phyloP scores from a whole-genome alignment of 2,113 vertebrate genomes.

The Perognathus longimembris region DNA sequence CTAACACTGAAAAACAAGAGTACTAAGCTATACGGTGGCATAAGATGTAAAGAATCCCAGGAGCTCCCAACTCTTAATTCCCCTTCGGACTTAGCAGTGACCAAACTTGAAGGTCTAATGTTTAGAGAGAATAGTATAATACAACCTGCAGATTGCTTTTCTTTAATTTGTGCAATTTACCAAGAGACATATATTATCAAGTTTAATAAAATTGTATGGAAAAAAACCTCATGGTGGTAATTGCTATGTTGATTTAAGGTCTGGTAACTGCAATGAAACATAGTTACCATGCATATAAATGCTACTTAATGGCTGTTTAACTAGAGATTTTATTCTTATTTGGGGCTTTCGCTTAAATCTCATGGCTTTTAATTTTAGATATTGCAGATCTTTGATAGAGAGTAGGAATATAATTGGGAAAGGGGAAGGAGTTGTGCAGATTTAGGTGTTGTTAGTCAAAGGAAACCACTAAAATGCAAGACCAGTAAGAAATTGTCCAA shows the following conservation, averaged over 20 bases:
- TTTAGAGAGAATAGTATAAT: constrained; percentile 71
- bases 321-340: constrained; percentile 78
- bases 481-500: constrained; percentile 37
- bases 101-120: constrained; percentile 58
- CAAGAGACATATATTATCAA: constrained; percentile 84
- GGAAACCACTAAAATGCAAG: constrained; percentile 33
- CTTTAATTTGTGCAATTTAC: constrained; percentile 86
- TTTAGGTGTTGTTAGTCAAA: constrained; percentile 50
- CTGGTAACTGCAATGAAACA: constrained; percentile 75
- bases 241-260: constrained; percentile 88
- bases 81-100: background rate
- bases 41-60: constrained; percentile 27
- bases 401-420: constrained; percentile 68
- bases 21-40: background rate
- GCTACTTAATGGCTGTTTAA: constrained; percentile 79
- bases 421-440: constrained; percentile 10
- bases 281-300: constrained; percentile 78
- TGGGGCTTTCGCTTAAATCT: constrained; percentile 72
- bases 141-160: constrained; percentile 79
- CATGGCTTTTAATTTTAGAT: constrained; percentile 53
- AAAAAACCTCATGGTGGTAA: constrained; percentile 84
- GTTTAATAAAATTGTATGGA: constrained; percentile 86
- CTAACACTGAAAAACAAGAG: constrained; percentile 23
- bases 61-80: constrained; percentile 43
- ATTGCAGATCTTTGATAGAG: constrained; percentile 65